These are phyloP conservation scores for Ips nitidus DNA, from an alignment of 1,140 invertebrate genomes.

Conservation along the genomic window DNA sequence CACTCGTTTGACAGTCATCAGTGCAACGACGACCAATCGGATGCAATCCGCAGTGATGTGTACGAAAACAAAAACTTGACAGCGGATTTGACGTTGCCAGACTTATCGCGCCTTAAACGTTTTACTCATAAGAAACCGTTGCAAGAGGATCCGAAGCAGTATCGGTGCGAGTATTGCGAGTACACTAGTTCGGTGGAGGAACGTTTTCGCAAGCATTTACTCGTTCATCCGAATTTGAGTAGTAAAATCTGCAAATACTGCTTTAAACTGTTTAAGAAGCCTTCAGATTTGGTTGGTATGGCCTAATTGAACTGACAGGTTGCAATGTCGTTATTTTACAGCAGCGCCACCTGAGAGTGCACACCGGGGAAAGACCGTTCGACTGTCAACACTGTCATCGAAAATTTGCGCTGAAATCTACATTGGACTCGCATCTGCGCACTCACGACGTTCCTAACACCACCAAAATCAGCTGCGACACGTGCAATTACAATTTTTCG, in stretches of 20 bases:
- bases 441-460: slow-evolving; percentile 58
- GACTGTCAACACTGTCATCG: slow-evolving; percentile 65
- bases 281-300: slow-evolving; percentile 47
- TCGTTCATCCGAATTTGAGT: slow-evolving; percentile 21
- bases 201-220: slow-evolving; percentile 31
- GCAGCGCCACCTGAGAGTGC: slow-evolving; percentile 55
- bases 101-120: too few relatives aligned
- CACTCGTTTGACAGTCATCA: slow-evolving; percentile 30
- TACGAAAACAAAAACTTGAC: too few relatives aligned
- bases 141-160: not conserved
- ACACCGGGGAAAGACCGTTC: slow-evolving; percentile 71
- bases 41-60: too few relatives aligned
- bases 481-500: slow-evolving; percentile 62
- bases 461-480: slow-evolving; percentile 60
- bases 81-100: too few relatives aligned
- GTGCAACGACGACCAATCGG: slow-evolving; percentile 6
- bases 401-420: slow-evolving; percentile 69
- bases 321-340: slow-evolving; percentile 23
- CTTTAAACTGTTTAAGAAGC: slow-evolving; percentile 45
- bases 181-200: slow-evolving; percentile 21
- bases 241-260: slow-evolving; percentile 42
- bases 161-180: slow-evolving; percentile 37
- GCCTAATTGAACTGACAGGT: not conserved
- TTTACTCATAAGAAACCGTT: slow-evolving; percentile 29
- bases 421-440: slow-evolving; percentile 61